Conservation (phyloP, 2,797 vertebrate genomes). For the Microchirus variegatus region DNA sequence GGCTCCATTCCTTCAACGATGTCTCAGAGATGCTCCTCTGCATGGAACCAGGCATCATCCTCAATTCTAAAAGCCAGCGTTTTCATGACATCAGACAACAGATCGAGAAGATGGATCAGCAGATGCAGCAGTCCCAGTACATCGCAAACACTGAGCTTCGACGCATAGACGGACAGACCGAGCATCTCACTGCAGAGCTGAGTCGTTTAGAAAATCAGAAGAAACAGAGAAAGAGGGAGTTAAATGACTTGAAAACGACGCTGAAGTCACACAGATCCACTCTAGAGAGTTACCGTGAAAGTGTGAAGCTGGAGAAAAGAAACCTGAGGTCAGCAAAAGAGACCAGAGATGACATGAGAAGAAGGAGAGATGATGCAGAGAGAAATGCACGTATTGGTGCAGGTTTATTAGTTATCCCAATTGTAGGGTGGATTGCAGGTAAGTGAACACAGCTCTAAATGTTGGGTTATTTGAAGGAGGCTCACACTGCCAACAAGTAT, state of each 20-base stretch:
- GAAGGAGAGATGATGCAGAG: not conserved
- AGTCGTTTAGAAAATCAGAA: not conserved
- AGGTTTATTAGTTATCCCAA: not conserved
- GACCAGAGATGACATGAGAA: not conserved
- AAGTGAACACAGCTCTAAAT: not conserved
- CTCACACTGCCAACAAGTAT: not conserved
- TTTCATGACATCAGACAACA: not conserved
- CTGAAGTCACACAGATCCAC: not conserved
- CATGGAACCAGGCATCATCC: not conserved
- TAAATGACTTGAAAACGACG: not conserved
- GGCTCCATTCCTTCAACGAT: not conserved
- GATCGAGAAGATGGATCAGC: not conserved
- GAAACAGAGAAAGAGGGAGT: not conserved
- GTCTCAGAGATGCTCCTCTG: conserved; percentile 1
- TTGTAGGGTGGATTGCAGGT: not conserved
- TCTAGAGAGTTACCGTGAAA: not conserved
- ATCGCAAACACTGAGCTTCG: not conserved
- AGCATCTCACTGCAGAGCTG: not conserved
- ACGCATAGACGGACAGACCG: not conserved
- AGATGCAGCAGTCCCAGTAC: not conserved
- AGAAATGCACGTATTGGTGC: not conserved
- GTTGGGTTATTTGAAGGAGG: not conserved
- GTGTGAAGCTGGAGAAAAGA: not conserved
- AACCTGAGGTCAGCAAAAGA: not conserved
- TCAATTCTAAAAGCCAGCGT: not conserved